These are phyloP conservation scores for Zaprionus lineosus DNA, from an alignment of 2,888 invertebrate genomes.

Conservation along the genomic window DNA sequence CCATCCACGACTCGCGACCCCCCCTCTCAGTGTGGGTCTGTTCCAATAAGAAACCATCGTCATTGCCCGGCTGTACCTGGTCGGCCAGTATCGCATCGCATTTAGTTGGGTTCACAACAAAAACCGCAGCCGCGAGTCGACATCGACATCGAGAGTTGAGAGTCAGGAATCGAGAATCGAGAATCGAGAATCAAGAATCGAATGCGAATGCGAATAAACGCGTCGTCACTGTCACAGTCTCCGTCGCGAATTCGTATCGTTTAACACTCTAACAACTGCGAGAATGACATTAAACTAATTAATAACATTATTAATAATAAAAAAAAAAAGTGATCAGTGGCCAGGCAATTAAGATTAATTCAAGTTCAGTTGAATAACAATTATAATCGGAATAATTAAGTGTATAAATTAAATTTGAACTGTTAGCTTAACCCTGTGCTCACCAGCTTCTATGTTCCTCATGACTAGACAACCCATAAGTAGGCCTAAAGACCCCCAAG, in stretches of 20 bases:
- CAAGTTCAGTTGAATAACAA: not conserved
- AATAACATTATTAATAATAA: conserved; percentile 28
- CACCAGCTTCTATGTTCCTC: no score
- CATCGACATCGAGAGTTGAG: conserved; percentile 5
- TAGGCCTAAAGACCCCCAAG: no score
- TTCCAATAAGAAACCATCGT: conserved; percentile 69
- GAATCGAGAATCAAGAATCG: conserved; percentile 29
- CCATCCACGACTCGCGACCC: not conserved
- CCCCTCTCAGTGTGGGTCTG: conserved; percentile 37
- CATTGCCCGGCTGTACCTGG: conserved; percentile 56
- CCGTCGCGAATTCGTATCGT: conserved; percentile 13
- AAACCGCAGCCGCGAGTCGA: conserved; percentile 70
- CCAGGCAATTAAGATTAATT: not conserved
- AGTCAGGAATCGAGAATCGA: conserved; percentile 30
- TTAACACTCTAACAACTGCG: conserved; percentile 35
- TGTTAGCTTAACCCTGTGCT: not conserved
- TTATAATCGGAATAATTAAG: not conserved
- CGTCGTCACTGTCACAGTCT: conserved; percentile 9
- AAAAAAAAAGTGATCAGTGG: not conserved
- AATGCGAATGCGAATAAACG: conserved; percentile 32
- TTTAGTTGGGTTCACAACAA: conserved; percentile 82
- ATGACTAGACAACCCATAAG: no score
- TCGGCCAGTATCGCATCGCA: conserved; percentile 81
- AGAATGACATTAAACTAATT: conserved; percentile 19
- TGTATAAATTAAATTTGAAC: not conserved